Evolutionary conservation across 1,140 invertebrate species (phyloP).

Genomic region (Diorhabda elongata): DNA sequence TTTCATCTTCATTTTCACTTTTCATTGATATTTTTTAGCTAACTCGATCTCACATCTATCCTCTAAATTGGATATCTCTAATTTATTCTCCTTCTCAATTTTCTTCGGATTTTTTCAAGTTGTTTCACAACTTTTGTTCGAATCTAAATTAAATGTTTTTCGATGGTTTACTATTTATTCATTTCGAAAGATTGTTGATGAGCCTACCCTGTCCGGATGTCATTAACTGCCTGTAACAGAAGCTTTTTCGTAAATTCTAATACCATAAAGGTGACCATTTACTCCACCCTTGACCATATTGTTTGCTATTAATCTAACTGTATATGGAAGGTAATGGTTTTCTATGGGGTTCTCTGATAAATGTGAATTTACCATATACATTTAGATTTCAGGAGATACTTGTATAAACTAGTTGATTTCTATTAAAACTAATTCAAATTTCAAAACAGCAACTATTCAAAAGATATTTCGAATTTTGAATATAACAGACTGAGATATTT

Average conservation of each 20-base stretch:
- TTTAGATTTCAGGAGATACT: not conserved
- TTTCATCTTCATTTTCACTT: no score
- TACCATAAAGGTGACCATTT: slow-evolving; percentile 27
- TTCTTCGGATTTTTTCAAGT: no score
- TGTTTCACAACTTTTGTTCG: no score
- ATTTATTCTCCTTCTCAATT: no score
- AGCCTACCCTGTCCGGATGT: not conserved
- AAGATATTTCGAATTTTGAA: no score
- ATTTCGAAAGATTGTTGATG: no score
- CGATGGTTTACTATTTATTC: no score
- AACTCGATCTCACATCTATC: no score
- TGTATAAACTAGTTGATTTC: not conserved
- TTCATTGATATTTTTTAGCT: no score
- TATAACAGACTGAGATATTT: no score
- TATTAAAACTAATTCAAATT: slow-evolving; percentile 3
- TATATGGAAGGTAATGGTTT: slow-evolving; percentile 19
- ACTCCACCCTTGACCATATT: slow-evolving; percentile 28
- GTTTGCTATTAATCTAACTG: slow-evolving; percentile 28
- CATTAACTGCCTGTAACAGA: slow-evolving; percentile 19
- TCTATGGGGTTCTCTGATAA: slow-evolving; percentile 8
- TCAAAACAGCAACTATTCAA: not conserved
- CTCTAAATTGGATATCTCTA: no score
- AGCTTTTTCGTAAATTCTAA: slow-evolving; percentile 22
- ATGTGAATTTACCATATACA: slow-evolving; percentile 8
- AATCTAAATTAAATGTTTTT: no score